Base-by-base conservation (phyloP, 2,888 invertebrate genomes). In the Heliconius cydno region DNA sequence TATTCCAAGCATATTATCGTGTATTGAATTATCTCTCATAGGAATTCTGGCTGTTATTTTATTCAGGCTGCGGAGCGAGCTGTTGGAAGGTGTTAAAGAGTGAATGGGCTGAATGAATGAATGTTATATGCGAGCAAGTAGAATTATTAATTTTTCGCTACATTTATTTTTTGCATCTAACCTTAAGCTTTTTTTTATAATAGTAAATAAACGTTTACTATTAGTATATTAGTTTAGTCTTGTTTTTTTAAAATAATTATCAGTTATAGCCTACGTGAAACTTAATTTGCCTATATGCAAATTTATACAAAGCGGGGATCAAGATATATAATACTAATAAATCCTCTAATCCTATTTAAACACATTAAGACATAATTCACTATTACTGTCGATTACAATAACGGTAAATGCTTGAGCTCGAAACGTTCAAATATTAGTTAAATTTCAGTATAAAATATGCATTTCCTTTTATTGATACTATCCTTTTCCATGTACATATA, bases 41-140 rank as follows among this genome's bases (percentile, higher is more conserved):
- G 90, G 92, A 86, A 87, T 90, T 86, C 81, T 82, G 85, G 85
- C 86, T 88, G 88, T 90, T 93, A 92, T 92, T 92, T 94, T 94
- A 94, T 94, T 94, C 92, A 94, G 87, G 86, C 86, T 89, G 89
- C 91, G 92, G 90, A 91, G 89, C 90, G 89, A 89, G 86, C 88
- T 88, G 90, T 93, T 92, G 92, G 91, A 91, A 94, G 92, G 94
- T 94, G 94, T 92, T 93, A 93, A 94, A 92, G 90, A 93, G 93
- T 91, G 92, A 93, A 93, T 91, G 89, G 91, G 90, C 88, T 89
- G 91, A 92, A 90, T 89, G 90, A 90, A 90, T 89, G 90, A 90
- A 91, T 92, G 91, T 91, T 91, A 92, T 91, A 92, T 91, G 88
- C 88, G 91, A 90, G 88, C 87, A 89, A 89, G 87, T 88, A 83